Base-by-base conservation (phyloP, 1,140 invertebrate genomes). In the Capitella teleta region DNA sequence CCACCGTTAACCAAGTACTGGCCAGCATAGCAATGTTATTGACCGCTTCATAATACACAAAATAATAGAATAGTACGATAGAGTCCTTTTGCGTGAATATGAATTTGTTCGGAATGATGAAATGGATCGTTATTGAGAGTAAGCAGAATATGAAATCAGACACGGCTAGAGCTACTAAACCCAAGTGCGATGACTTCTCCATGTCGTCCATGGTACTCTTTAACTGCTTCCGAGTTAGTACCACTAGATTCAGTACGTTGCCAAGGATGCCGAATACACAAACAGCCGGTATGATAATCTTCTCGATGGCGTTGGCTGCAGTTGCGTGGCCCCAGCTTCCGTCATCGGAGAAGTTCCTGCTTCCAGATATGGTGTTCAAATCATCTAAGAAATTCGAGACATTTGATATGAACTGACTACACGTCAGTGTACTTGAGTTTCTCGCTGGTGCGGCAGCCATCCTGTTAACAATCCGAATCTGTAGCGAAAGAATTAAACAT, bases 111-210 rank as follows among this genome's bases (percentile, higher is more conserved):
- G 43, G 43, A 40, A 40, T 40, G 10, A 40, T 2, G 14, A 16
- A 18, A 24, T 40, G 28, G 42, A 51, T 19, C 5, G 42, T 28
- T n/a, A n/a, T n/a, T 26, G 28, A 36, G 24, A 68, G 25, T n/a
- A 68, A 46, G 54, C 67, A 70, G 46, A 68, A 66, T 55, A 68
- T 61, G 5, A 67, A 58, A 51, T 70, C 67, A 26, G 66, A 67
- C 1, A 66, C 58, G 10, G 66, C 67, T 34, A 70, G 54, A 5
- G 62, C 64, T 23, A 68, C 66, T 37, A 70, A 55, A 32, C 67
- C 67, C 32, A 62, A 60, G 49, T 70, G 62, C 16, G 66, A 64
- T 0, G 66, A 67, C 47, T 62, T 60, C 55, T 70, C 67, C 61
- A 68, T 68, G 54, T 61, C 8, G 57, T 64, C 44, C 18, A 69